Percentiles rank a stretch among this genome's conserved stretches.
Conservation (phyloP, 1,140 invertebrate genomes). For the Eulimnadia texana region DNA sequence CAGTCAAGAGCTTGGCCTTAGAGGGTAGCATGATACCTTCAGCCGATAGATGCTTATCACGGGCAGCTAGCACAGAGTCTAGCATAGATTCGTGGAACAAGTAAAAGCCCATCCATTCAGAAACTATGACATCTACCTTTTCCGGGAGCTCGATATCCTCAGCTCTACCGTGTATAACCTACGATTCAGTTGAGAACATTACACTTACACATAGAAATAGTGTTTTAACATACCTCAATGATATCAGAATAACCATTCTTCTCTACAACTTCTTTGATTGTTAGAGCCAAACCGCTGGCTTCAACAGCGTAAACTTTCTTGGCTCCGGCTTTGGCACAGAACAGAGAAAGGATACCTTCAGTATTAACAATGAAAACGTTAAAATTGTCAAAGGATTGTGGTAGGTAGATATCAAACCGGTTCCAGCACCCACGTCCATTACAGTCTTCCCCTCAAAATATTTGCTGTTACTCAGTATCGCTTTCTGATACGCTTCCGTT, state of each 20-base stretch:
- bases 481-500: conserved; percentile 45
- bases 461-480: conserved; percentile 44
- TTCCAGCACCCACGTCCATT: conserved; percentile 88
- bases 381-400: neutral
- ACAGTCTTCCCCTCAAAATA: conserved; percentile 40
- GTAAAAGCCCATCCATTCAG: conserved; percentile 99
- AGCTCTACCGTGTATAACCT: conserved; percentile 44
- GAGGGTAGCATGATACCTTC: conserved; percentile 35
- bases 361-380: too few relatives aligned
- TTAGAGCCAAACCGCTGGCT: conserved; percentile 68
- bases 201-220: too few relatives aligned
- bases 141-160: conserved; percentile 47
- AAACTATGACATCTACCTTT: conserved; percentile 90
- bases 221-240: conserved; percentile 21
- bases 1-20: conserved; percentile 30
- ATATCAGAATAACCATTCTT: conserved; percentile 28
- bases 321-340: conserved; percentile 86
- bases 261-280: conserved; percentile 62
- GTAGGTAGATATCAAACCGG: conserved; percentile 26
- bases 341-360: conserved; percentile 88
- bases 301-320: conserved; percentile 81
- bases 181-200: conserved; percentile 15
- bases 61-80: conserved; percentile 76
- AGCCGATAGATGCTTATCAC: conserved; percentile 69
- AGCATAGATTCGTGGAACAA: conserved; percentile 96